Evolutionary conservation across 1,140 invertebrate genomes (phyloP).

Genomic region (Hydropsyche tenuis): DNA sequence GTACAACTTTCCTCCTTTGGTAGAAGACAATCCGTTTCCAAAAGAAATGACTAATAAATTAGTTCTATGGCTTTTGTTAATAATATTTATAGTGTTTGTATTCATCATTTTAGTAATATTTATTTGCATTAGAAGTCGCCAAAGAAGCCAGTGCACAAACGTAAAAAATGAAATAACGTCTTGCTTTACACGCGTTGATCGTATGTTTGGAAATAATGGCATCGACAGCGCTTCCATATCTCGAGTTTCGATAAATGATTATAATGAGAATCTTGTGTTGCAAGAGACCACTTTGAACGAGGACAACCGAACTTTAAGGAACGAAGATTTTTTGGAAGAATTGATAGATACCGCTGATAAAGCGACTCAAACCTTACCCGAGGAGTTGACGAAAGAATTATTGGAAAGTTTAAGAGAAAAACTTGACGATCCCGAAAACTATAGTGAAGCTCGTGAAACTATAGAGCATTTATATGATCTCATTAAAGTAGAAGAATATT

Average conservation of each 20-base stretch:
- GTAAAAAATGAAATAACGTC: conserved; percentile 43
- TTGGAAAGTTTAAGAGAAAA: conserved; percentile 72
- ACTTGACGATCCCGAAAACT: conserved; percentile 75
- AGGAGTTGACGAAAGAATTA: conserved; percentile 77
- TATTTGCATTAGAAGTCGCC: conserved; percentile 40
- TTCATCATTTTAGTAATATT: conserved; percentile 28
- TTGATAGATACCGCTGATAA: conserved; percentile 68
- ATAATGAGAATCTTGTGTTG: conserved; percentile 66
- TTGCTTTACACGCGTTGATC: conserved; percentile 49
- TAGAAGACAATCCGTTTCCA: background rate
- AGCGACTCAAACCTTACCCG: conserved; percentile 74
- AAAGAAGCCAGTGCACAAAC: conserved; percentile 38
- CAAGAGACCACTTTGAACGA: conserved; percentile 59
- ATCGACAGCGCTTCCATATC: conserved; percentile 67
- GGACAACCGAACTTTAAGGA: conserved; percentile 55
- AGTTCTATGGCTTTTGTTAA: conserved; percentile 51
- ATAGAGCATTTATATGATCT: conserved; percentile 80
- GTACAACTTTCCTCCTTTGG: conserved; percentile 4
- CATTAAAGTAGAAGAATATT: conserved; percentile 76
- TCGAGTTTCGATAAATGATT: conserved; percentile 68
- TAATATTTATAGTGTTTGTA: conserved; percentile 20
- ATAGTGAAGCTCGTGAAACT: conserved; percentile 76
- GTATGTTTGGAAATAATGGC: conserved; percentile 52
- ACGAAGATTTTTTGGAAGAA: conserved; percentile 53
- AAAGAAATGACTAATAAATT: conserved; percentile 49